A percentile compares a stretch with the other conserved stretches of the same genome.
Conservation (phyloP, 2,888 invertebrate species). For the Neocrepidodera transversa region DNA sequence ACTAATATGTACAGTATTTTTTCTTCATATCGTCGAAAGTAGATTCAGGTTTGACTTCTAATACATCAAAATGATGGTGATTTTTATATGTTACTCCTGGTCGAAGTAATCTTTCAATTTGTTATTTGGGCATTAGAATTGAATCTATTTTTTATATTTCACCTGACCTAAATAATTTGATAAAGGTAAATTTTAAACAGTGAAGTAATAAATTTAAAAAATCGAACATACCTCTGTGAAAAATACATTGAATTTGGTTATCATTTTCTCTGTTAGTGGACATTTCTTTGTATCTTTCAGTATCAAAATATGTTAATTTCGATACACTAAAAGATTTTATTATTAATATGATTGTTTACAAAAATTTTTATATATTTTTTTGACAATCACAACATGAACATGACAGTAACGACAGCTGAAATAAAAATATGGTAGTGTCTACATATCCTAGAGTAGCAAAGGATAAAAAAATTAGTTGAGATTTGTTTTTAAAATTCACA, state of each 20-base stretch:
- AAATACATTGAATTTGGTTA: constrained; percentile 80
- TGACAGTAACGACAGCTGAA: no score
- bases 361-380: no score
- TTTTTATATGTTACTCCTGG: constrained; percentile 99
- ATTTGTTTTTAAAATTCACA: no score
- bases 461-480: no score
- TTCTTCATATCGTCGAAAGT: constrained; percentile 93
- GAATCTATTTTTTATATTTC: constrained; percentile 98
- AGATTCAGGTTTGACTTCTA: constrained; percentile 90
- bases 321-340: no score
- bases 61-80: constrained; percentile 93
- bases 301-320: background rate
- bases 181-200: no score
- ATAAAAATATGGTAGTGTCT: no score
- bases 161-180: constrained; percentile 90
- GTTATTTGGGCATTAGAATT: constrained; percentile 94
- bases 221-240: constrained; percentile 77
- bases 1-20: constrained; percentile 97
- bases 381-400: no score
- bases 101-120: constrained; percentile 92
- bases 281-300: constrained; percentile 28
- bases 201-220: background rate
- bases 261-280: constrained; percentile 50
- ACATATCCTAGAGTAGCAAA: no score
- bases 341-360: no score